Percentiles rank a stretch among this genome's conserved stretches.
Conservation (phyloP, 2,888 invertebrate genomes). For the Petrophora chlorosata region DNA sequence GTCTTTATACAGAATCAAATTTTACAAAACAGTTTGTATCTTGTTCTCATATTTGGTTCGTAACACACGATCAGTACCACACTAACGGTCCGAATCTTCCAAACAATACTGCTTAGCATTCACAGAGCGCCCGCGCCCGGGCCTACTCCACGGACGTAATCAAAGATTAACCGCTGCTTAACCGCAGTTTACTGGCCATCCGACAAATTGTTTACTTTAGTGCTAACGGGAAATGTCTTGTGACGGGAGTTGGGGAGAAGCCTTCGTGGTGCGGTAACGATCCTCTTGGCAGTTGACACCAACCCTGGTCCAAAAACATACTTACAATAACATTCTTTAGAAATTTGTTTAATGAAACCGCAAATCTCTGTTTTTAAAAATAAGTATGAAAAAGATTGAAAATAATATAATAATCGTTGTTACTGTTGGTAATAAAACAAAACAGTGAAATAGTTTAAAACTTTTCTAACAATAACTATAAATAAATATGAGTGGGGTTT, state of each 20-base stretch:
- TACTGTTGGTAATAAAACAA: no score
- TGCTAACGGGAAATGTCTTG: constrained; percentile 6
- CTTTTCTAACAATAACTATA: no score
- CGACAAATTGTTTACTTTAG: constrained; percentile 11
- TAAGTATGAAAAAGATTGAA: no score
- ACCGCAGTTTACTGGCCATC: constrained; percentile 30
- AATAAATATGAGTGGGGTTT: no score
- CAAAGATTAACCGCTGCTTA: constrained; percentile 36
- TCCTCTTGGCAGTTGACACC: background rate
- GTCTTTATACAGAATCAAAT: no score
- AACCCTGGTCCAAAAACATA: background rate
- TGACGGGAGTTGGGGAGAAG: background rate
- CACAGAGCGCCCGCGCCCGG: constrained; percentile 22
- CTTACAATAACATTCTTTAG: no score
- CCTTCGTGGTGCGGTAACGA: background rate
- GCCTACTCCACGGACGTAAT: constrained; percentile 35
- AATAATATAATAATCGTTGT: no score
- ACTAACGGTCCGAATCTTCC: constrained; percentile 6
- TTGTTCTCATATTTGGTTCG: no score
- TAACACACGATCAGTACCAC: background rate
- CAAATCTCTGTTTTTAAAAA: no score
- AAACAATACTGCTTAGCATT: constrained; percentile 17
- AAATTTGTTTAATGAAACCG: no score
- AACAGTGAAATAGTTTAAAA: no score
- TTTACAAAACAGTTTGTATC: no score